These are phyloP conservation scores for Craterocephalus amniculus DNA, from an alignment of 2,797 vertebrate species.

Conservation along the genomic window DNA sequence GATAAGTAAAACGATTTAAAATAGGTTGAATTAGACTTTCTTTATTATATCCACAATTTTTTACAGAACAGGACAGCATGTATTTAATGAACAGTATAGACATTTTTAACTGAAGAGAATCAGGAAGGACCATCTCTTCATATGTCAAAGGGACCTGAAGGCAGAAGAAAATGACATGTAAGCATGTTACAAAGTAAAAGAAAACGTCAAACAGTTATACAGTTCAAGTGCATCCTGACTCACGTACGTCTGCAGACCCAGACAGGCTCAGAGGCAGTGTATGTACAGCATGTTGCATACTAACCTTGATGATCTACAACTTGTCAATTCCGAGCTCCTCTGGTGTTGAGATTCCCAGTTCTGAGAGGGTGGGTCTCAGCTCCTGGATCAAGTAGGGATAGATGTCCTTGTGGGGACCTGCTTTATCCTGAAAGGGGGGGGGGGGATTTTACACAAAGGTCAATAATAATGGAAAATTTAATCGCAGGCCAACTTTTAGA, in stretches of 20 bases:
- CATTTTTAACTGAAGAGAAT: slow-evolving; percentile 69
- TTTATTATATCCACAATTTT: slow-evolving; percentile 83
- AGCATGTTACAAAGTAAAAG: background rate
- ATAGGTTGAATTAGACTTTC: slow-evolving; percentile 49
- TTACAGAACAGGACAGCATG: slow-evolving; percentile 75
- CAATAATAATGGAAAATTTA: background rate
- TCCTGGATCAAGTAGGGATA: slow-evolving; percentile 97
- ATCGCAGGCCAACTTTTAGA: too few relatives aligned
- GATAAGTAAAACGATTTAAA: background rate
- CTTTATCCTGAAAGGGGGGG: slow-evolving; percentile 86
- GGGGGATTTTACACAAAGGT: slow-evolving; percentile 11
- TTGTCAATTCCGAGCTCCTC: slow-evolving; percentile 95
- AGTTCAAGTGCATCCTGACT: background rate
- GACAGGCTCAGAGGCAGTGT: background rate
- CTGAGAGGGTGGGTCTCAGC: slow-evolving; percentile 92
- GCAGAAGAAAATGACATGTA: slow-evolving; percentile 21
- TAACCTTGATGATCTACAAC: slow-evolving; percentile 79
- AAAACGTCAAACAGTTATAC: background rate
- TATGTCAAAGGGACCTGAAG: slow-evolving; percentile 58
- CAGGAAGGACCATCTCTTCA: slow-evolving; percentile 58
- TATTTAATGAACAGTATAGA: slow-evolving; percentile 73
- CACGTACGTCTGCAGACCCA: background rate
- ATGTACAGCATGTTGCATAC: background rate
- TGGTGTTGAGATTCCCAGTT: slow-evolving; percentile 96
- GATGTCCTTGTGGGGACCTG: slow-evolving; percentile 95